Base-by-base conservation (phyloP, 2,888 invertebrate genomes). In the Drosophila mimetica region DNA sequence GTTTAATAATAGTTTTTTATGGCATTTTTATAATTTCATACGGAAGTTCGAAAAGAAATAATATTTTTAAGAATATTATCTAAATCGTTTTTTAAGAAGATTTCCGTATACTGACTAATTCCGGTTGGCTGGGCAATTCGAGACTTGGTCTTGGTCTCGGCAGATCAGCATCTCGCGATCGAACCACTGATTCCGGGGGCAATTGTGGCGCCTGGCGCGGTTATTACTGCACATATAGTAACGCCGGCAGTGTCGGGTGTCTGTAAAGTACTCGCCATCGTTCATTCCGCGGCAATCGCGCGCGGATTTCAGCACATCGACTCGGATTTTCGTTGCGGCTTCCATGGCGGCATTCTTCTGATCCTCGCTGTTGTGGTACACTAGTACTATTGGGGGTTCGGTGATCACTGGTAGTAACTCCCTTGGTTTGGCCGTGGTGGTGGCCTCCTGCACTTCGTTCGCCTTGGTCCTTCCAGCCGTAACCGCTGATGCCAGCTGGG, bases 131-230 rank as follows among this genome's bases (percentile, higher is more conserved):
- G 44, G 44, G 25, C 44, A 44, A 1, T 44, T 44, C 0, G 16
- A 2, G 11, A 44, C 44, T 4, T 28, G 2, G 1, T 14, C 25
- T 11, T 6, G 44, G 2, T 16, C 5, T 14, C 9, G 14, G 25
- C 44, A 44, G 44, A 25, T 6, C 0, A 14, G 28, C 2, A 8
- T 14, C 9, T 44, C 44, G 5, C 44, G 25, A 6, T 44, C 25
- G 25, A 44, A 44, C 44, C 44, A 44, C 25, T 44, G 14, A 2
- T 44, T 44, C 25, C 2, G 1, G 4, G 44, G 44, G 14, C 44
- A 44, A 14, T 28, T 44, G 25, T 44, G 44, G 44, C 44, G 44
- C 44, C 9, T 44, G 25, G 14, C 11, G 14, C 44, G 44, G 5
- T 44, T 44, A 1, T 4, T 28, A 5, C 2, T 14, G 16, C 44